Conservation (phyloP, 2,113 vertebrate genomes). For the Leptocoma aspasia region DNA sequence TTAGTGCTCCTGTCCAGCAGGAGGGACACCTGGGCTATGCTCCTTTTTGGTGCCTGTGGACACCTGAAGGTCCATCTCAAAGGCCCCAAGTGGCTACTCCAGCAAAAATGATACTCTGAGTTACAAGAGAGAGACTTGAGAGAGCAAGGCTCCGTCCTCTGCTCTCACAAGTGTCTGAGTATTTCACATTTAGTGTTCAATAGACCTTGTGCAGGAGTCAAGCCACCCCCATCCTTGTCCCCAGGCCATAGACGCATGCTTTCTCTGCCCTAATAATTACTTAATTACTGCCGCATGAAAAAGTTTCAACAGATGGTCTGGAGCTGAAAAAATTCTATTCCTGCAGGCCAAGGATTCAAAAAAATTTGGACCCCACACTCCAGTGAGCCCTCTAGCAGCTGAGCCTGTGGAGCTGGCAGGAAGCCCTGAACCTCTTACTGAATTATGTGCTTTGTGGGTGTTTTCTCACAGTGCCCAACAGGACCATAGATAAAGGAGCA, state of each 20-base stretch:
- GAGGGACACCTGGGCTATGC: neutral
- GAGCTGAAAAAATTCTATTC: slow-evolving; percentile 37
- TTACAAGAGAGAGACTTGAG: neutral
- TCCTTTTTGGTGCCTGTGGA: neutral
- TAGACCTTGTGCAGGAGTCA: neutral
- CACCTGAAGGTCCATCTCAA: neutral
- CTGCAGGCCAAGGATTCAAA: slow-evolving; percentile 25
- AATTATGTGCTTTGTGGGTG: neutral
- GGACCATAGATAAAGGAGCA: neutral
- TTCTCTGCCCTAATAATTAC: slow-evolving; percentile 61
- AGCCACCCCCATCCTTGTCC: neutral
- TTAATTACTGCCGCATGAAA: slow-evolving; percentile 46
- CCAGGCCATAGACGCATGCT: neutral
- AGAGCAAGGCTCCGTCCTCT: neutral
- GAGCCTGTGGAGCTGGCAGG: neutral
- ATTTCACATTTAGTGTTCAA: neutral
- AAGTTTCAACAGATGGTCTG: slow-evolving; percentile 62
- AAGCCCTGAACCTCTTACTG: neutral
- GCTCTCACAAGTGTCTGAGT: neutral
- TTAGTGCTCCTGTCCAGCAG: neutral
- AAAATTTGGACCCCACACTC: slow-evolving; percentile 20
- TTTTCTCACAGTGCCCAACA: neutral
- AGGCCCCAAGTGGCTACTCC: neutral
- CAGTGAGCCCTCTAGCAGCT: slow-evolving; percentile 9
- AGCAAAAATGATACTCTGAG: neutral